A percentile compares a stretch with the other conserved stretches of the same genome.
Evolutionary conservation across 2,888 invertebrate genomes (phyloP).

Genomic region (Morpho deidamia): DNA sequence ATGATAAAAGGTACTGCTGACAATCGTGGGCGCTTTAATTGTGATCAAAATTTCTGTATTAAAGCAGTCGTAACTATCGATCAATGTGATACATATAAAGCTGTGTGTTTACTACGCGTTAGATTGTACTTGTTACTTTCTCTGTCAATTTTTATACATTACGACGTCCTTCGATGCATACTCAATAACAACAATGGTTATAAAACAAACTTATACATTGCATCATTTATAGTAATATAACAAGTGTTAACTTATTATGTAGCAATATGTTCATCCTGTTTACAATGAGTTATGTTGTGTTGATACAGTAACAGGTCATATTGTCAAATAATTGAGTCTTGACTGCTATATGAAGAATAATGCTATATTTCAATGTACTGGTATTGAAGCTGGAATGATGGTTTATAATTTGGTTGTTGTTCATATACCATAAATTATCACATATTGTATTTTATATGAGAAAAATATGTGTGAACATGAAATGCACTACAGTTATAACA

Average conservation of each 20-base stretch:
- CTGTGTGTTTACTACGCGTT: slow-evolving; percentile 27
- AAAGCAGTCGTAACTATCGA: not conserved
- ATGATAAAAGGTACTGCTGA: slow-evolving; percentile 54
- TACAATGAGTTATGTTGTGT: not conserved
- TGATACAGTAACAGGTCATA: not conserved
- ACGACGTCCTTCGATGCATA: slow-evolving; percentile 43
- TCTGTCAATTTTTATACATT: slow-evolving; percentile 37
- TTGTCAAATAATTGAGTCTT: not conserved
- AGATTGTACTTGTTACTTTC: slow-evolving; percentile 47
- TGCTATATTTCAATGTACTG: not conserved
- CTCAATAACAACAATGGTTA: slow-evolving; percentile 21
- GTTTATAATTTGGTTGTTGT: too few relatives aligned
- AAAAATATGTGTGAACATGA: too few relatives aligned
- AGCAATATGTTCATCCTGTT: not conserved
- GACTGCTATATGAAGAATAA: not conserved
- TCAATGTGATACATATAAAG: slow-evolving; percentile 2
- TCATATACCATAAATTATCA: too few relatives aligned
- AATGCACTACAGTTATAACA: too few relatives aligned
- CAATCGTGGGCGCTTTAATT: slow-evolving; percentile 32
- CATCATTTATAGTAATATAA: slow-evolving; percentile 19
- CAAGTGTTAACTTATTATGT: not conserved
- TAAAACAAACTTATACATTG: slow-evolving; percentile 16
- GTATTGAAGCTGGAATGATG: too few relatives aligned
- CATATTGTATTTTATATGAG: too few relatives aligned
- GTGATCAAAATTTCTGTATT: slow-evolving; percentile 18